These are phyloP conservation scores for Rhincodon typus DNA, from an alignment of 2,797 vertebrate species.

Conservation along the genomic window DNA sequence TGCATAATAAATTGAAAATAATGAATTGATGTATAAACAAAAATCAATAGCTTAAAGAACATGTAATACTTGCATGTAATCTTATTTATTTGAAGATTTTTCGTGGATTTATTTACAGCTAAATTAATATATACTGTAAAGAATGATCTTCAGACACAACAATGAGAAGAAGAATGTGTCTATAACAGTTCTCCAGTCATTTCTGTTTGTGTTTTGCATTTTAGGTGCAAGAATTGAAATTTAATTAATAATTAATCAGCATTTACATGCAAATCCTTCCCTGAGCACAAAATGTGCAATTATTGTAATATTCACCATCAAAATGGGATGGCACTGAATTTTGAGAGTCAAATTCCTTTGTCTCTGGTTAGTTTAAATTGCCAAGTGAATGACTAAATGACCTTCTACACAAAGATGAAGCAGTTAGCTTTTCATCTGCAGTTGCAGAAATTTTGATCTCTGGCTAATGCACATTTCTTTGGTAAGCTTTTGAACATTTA, in stretches of 20 bases:
- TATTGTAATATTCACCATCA: not conserved
- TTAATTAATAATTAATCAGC: not conserved
- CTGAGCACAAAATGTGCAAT: not conserved
- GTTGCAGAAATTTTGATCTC: not conserved
- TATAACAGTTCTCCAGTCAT: not conserved
- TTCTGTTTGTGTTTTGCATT: not conserved
- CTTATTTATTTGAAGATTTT: conserved; percentile 6
- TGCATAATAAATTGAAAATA: not conserved
- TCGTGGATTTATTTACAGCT: too few species aligned
- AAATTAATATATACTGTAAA: too few species aligned
- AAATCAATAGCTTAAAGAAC: not conserved
- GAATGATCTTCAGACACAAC: too few species aligned
- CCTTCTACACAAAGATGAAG: not conserved
- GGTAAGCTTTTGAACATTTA: not conserved
- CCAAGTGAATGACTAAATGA: conserved; percentile 4
- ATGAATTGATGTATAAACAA: not conserved
- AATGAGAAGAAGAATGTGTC: not conserved
- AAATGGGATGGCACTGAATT: not conserved
- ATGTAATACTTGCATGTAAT: not conserved
- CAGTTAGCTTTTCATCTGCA: not conserved
- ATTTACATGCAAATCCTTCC: not conserved
- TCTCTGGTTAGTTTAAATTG: not conserved
- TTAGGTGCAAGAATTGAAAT: not conserved
- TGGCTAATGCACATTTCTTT: not conserved
- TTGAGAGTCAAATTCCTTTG: not conserved